phyloP scores from a whole-genome alignment of 2,797 vertebrate species.

The Delichon dasypus region DNA sequence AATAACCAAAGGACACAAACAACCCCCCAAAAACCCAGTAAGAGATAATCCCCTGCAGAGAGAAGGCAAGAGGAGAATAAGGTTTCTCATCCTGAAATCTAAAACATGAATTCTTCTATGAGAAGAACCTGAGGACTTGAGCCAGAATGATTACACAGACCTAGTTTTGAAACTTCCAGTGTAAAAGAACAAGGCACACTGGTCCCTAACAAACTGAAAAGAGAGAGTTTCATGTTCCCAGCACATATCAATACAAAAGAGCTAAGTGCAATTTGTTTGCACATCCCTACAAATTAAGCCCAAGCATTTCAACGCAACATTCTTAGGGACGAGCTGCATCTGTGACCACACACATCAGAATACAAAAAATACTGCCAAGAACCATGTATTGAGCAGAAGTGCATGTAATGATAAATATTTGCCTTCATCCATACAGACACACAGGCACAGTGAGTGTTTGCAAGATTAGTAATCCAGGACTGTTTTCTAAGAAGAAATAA shows the following conservation, averaged over 20 bases:
- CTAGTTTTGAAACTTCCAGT: not conserved
- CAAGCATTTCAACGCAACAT: not conserved
- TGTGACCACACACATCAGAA: not conserved
- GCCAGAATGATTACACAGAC: not conserved
- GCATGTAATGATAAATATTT: not conserved
- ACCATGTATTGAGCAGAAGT: not conserved
- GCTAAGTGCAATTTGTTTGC: not conserved
- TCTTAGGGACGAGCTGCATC: not conserved
- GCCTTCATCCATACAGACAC: not conserved
- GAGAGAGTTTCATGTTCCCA: not conserved
- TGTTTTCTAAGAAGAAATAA: not conserved
- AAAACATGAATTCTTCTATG: not conserved
- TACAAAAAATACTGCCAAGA: not conserved
- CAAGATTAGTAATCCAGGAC: not conserved
- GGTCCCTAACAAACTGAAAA: not conserved
- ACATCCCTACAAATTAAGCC: not conserved
- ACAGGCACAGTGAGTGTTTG: not conserved
- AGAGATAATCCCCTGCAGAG: not conserved
- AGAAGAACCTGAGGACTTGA: not conserved
- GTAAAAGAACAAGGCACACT: not conserved
- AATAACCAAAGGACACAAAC: not conserved
- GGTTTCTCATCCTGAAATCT: not conserved
- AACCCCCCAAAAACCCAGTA: not conserved
- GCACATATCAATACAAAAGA: not conserved
- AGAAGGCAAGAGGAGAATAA: not conserved